Percentiles rank a stretch among this genome's conserved stretches.
These are phyloP conservation scores for Puffinus mauretanicus DNA, from an alignment of 2,113 vertebrate genomes.

Conservation along the genomic window DNA sequence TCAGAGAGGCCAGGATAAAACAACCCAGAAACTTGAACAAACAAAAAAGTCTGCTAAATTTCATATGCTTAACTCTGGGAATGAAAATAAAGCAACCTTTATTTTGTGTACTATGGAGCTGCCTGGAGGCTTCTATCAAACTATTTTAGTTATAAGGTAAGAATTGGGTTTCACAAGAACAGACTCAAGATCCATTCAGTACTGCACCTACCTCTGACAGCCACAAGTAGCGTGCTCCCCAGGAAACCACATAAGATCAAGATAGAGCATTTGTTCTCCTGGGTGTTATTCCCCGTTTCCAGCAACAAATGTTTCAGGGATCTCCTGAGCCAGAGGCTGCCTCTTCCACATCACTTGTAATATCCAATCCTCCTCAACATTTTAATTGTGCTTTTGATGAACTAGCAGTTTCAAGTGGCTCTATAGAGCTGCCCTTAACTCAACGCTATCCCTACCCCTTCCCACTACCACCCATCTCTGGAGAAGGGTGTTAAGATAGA, in stretches of 20 bases:
- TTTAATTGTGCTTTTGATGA: background rate
- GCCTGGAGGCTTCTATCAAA: background rate
- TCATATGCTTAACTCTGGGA: conserved; percentile 24
- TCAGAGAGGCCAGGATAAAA: background rate
- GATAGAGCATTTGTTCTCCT: background rate
- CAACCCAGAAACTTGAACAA: conserved; percentile 39
- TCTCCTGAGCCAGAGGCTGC: background rate
- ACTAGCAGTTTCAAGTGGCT: background rate
- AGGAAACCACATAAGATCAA: background rate
- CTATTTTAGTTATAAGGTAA: background rate
- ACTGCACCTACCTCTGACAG: background rate
- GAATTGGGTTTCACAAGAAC: background rate
- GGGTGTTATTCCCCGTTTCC: background rate
- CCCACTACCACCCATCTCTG: background rate
- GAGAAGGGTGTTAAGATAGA: background rate
- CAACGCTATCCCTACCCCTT: background rate
- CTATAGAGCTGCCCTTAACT: background rate
- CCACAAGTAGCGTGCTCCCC: background rate
- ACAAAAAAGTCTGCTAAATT: conserved; percentile 57
- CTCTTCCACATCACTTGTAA: background rate
- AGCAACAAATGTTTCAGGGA: background rate
- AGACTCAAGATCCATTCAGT: background rate
- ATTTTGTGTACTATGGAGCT: background rate
- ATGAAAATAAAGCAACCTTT: conserved; percentile 39
- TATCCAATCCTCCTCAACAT: background rate